A percentile compares a stretch with the other conserved stretches of the same genome.
These are phyloP conservation scores for Eulemur macaco DNA, from an alignment of 2,113 vertebrate genomes.

Conservation along the genomic window DNA sequence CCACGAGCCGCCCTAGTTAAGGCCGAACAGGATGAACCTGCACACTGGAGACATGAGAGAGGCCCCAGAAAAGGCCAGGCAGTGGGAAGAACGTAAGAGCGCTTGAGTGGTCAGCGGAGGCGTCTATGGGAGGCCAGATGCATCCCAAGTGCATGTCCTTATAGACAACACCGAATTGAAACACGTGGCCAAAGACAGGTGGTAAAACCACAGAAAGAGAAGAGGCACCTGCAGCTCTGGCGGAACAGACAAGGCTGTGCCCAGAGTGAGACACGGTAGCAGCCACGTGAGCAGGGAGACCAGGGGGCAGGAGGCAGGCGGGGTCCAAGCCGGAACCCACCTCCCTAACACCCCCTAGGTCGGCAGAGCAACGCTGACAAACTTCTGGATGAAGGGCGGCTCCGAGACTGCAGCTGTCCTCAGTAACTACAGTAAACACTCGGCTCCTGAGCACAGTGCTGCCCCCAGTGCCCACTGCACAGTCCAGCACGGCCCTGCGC, in stretches of 20 bases:
- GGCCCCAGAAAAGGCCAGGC: neutral
- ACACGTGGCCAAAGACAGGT: neutral
- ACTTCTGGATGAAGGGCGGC: neutral
- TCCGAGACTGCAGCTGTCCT: neutral
- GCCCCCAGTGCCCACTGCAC: neutral
- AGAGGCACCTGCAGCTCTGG: neutral
- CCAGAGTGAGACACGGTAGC: neutral
- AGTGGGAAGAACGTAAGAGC: neutral
- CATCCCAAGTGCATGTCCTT: rapidly evolving
- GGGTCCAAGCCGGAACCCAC: neutral
- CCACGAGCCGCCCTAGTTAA: rapidly evolving
- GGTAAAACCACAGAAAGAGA: neutral
- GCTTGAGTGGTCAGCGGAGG: too few relatives aligned
- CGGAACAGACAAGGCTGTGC: neutral
- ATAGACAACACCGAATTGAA: rapidly evolving
- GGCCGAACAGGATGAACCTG: neutral
- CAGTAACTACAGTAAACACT: neutral
- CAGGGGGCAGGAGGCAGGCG: too few relatives aligned
- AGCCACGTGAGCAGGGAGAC: neutral
- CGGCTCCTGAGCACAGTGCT: neutral
- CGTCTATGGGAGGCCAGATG: rapidly evolving
- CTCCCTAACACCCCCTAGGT: neutral
- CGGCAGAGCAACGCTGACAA: neutral
- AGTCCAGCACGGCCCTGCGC: neutral
- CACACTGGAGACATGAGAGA: too few relatives aligned